Conservation (phyloP, 2,888 invertebrate genomes). For the Imbricaverruca yamaguchii region DNA sequence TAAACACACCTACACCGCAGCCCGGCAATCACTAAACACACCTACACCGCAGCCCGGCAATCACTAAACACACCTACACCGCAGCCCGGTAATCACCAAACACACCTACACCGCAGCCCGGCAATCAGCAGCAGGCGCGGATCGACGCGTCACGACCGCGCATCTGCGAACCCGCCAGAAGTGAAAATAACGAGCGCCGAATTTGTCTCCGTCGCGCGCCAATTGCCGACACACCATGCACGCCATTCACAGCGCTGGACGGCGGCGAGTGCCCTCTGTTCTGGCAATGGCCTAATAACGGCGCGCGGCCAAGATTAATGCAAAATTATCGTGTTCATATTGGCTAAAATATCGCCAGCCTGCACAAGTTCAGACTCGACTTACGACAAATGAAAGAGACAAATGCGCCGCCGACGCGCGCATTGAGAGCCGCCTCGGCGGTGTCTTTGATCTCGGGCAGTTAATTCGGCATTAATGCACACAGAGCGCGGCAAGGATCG, state of each 20-base stretch:
- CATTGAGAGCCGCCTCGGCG: background rate
- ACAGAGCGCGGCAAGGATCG: background rate
- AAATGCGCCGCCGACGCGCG: background rate
- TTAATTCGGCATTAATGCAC: slow-evolving; percentile 19
- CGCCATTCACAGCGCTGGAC: background rate
- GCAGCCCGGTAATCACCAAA: too few relatives aligned
- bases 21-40: too few relatives aligned
- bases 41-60: too few relatives aligned
- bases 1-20: too few relatives aligned
- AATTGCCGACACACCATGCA: background rate
- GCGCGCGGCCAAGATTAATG: background rate
- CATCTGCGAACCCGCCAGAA: background rate
- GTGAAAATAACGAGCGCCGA: background rate
- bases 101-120: too few relatives aligned
- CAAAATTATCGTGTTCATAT: slow-evolving; percentile 13
- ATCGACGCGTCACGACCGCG: background rate
- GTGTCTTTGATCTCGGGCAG: background rate
- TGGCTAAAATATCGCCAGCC: slow-evolving; percentile 15
- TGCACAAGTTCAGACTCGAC: slow-evolving; percentile 1
- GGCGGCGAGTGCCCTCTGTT: background rate
- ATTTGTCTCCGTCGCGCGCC: slow-evolving; percentile 4
- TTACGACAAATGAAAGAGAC: background rate
- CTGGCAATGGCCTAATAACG: slow-evolving; percentile 2
- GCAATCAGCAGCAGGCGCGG: too few relatives aligned
- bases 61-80: too few relatives aligned